A percentile compares a stretch with the other conserved stretches of the same genome.
Evolutionary conservation across 2,888 invertebrate genomes (phyloP).

Genomic region (Cantharis flavilabris): DNA sequence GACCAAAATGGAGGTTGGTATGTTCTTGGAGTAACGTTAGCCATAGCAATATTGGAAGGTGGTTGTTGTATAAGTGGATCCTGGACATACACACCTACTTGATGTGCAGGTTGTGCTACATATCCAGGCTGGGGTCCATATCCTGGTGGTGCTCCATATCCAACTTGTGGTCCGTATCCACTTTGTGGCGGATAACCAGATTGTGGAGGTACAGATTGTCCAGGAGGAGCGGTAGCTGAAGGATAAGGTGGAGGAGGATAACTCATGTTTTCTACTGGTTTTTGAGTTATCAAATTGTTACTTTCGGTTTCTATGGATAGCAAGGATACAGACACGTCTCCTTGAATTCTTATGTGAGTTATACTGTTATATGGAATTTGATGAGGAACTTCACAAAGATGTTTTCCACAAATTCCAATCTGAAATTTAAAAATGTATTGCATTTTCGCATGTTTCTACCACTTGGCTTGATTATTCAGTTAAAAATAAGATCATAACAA

Average conservation of each 20-base stretch:
- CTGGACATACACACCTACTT: neutral
- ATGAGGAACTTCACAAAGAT: conserved; percentile 78
- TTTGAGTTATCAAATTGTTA: neutral
- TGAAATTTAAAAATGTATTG: neutral
- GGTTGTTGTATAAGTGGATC: neutral
- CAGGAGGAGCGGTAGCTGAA: neutral
- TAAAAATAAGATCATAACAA: too few species aligned
- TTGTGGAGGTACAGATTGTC: neutral
- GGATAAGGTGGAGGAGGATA: neutral
- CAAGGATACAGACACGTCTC: conserved; percentile 70
- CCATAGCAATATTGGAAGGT: neutral
- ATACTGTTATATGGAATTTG: conserved; percentile 69
- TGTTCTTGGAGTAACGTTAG: conserved; percentile 8
- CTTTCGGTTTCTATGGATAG: conserved; percentile 63
- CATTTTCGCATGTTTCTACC: too few species aligned
- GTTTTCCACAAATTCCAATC: conserved; percentile 16
- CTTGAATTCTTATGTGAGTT: conserved; percentile 73
- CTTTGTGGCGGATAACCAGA: neutral
- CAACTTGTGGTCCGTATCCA: neutral
- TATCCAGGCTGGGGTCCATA: neutral
- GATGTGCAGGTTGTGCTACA: neutral
- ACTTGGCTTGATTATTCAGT: too few species aligned
- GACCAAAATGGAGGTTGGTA: conserved; percentile 4
- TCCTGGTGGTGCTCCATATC: neutral
- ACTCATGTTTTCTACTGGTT: neutral